These are phyloP conservation scores for Drosophila lacertosa DNA, from an alignment of 1,140 invertebrate genomes.

Conservation along the genomic window DNA sequence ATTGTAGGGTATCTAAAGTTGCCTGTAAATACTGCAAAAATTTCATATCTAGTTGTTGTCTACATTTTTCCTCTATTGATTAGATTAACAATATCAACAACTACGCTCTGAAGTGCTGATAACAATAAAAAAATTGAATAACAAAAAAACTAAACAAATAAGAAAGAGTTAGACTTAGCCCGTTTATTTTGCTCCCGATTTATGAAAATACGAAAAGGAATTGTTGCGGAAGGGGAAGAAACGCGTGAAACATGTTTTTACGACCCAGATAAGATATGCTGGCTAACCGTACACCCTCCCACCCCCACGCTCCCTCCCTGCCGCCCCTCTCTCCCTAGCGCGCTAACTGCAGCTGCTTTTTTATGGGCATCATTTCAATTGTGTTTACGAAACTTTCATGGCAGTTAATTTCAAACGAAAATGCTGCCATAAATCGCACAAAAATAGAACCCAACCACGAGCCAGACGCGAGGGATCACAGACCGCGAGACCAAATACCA, in stretches of 20 bases:
- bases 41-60: background rate
- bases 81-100: conserved; percentile 21
- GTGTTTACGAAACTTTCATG: conserved; percentile 62
- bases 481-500: background rate
- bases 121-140: conserved; percentile 19
- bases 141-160: background rate
- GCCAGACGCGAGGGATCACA: background rate
- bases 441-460: conserved; percentile 28
- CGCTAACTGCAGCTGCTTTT: conserved; percentile 39
- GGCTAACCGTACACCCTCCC: background rate
- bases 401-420: conserved; percentile 64
- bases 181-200: conserved; percentile 17
- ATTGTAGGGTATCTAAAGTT: background rate
- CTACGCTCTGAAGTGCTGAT: conserved; percentile 6
- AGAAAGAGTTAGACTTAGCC: background rate
- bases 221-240: background rate
- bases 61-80: conserved; percentile 1
- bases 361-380: conserved; percentile 44
- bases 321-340: background rate
- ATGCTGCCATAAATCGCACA: conserved; percentile 60
- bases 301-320: background rate
- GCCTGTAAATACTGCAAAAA: background rate
- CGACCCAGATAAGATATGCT: conserved; percentile 66
- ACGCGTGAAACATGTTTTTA: conserved; percentile 47
- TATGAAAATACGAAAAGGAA: background rate